phyloP scores from a whole-genome alignment of 2,888 invertebrate species.

The Idaea dimidiata region DNA sequence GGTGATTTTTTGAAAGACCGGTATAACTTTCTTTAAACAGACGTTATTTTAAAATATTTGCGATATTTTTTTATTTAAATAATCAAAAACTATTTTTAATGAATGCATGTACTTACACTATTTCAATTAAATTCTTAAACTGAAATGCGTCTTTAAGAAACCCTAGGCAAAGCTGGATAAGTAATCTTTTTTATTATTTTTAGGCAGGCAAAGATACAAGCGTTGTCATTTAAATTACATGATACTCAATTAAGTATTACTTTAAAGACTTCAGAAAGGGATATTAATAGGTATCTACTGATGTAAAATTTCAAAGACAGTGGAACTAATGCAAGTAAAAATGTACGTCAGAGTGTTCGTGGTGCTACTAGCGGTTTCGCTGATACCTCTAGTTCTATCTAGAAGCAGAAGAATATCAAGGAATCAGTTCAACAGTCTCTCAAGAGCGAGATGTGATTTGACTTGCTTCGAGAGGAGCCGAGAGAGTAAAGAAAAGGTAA shows the following conservation, averaged over 20 bases:
- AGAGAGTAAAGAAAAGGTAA: slow-evolving; percentile 63
- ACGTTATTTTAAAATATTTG: too few relatives aligned
- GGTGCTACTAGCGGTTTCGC: slow-evolving; percentile 44
- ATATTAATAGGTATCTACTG: background rate
- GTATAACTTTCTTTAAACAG: background rate
- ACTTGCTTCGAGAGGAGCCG: slow-evolving; percentile 73
- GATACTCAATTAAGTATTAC: background rate
- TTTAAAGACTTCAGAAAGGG: background rate
- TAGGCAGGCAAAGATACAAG: too few relatives aligned
- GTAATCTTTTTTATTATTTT: too few relatives aligned
- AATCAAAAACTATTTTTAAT: too few relatives aligned
- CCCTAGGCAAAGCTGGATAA: too few relatives aligned
- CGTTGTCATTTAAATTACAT: background rate
- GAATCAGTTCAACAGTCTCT: slow-evolving; percentile 73
- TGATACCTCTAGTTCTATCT: slow-evolving; percentile 45
- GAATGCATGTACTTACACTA: too few relatives aligned
- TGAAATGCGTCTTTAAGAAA: too few relatives aligned
- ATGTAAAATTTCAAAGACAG: background rate
- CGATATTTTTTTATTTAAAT: too few relatives aligned
- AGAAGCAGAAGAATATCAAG: slow-evolving; percentile 61
- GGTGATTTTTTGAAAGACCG: slow-evolving; percentile 25
- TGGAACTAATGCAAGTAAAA: slow-evolving; percentile 23
- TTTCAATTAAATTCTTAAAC: too few relatives aligned
- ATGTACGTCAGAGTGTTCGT: slow-evolving; percentile 55
- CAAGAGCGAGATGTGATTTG: slow-evolving; percentile 82